Evolutionary conservation across 2,113 vertebrate genomes (phyloP), one percentile per base, ranked within the genome.

Genomic region (Pachypanchax playfairii): DNA sequence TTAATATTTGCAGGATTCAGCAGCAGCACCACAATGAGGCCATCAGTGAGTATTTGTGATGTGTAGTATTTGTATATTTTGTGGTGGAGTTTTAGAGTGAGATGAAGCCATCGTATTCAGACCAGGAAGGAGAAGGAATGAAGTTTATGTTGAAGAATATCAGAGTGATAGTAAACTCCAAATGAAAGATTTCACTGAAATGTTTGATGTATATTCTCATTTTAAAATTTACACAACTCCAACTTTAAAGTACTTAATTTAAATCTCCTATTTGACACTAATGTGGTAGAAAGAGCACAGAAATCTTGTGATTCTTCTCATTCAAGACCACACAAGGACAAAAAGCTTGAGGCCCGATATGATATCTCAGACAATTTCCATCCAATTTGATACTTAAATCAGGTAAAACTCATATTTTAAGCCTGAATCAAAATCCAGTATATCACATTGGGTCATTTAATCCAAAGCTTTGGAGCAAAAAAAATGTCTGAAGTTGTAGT

Each of bases 21-120:
- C 71, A 51, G 60, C 66, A 22, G 60, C 48, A 28, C 29, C 64
- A 47, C 79, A 46, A 35, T 49, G 48, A 43, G 74, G 79, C 80
- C 82, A 59, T 79, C 79, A 80, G 64, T 41, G 50, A 49, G 60
- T 60, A 55, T 79, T 80, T 78, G 77, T 67, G 68, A 82, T 79
- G 70, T 50, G 41, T 57, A 35, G 62, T 54, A 77, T 80, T 82
- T 79, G 81, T 83, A 51, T 75, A 56, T 72, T 84, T 64, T 85
- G 85, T 5, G 75, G 80, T 67, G 6, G 15, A 14, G 20, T 39
- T 18, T 18, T 17, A 50, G 20, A 24, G 21, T 7, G 31, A 35
- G 47, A 28, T 36, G 63, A 59, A 61, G 41, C 63, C 61, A 48
- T 87, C 71, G 75, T 59, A 77, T 65, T n/a, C n/a, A n/a, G n/a